Conservation (phyloP, 2,888 invertebrate species). For the Lasioglossum vierecki region DNA sequence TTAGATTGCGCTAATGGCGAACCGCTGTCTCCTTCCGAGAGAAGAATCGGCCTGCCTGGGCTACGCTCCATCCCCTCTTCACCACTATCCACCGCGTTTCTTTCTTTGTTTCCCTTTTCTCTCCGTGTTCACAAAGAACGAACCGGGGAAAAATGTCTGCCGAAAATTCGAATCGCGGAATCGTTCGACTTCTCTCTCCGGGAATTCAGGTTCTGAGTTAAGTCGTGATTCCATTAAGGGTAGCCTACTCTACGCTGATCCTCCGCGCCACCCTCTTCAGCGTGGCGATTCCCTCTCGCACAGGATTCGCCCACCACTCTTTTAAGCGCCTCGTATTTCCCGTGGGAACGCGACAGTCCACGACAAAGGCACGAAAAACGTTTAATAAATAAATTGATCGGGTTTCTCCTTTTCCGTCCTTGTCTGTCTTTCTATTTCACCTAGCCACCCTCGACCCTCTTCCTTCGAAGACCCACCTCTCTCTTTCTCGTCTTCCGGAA, state of each 20-base stretch:
- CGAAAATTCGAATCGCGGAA: slow-evolving; percentile 18
- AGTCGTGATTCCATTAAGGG: slow-evolving; percentile 62
- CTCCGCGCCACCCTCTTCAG: slow-evolving; percentile 32
- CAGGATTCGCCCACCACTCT: slow-evolving; percentile 57
- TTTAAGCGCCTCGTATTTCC: slow-evolving; percentile 77
- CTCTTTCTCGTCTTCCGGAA: slow-evolving; percentile 70
- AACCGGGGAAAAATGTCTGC: not conserved
- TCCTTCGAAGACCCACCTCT: not conserved
- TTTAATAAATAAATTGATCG: slow-evolving; percentile 81
- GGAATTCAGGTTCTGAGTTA: not conserved
- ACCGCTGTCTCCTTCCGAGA: slow-evolving; percentile 76
- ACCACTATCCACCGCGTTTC: not conserved
- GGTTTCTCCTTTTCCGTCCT: slow-evolving; percentile 66
- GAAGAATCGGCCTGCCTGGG: slow-evolving; percentile 63
- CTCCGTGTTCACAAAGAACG: not conserved
- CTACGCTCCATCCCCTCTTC: slow-evolving; percentile 9
- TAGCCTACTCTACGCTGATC: slow-evolving; percentile 49
- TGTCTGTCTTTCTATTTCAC: slow-evolving; percentile 2
- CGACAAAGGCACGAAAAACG: slow-evolving; percentile 76
- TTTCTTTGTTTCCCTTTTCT: not conserved
- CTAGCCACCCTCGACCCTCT: not conserved
- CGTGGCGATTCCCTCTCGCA: slow-evolving; percentile 50
- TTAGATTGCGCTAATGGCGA: slow-evolving; percentile 83
- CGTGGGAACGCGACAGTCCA: slow-evolving; percentile 74
- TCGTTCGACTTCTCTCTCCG: not conserved